Evolutionary conservation across 2,888 invertebrate species (phyloP).

Genomic region (Eupithecia dodoneata): DNA sequence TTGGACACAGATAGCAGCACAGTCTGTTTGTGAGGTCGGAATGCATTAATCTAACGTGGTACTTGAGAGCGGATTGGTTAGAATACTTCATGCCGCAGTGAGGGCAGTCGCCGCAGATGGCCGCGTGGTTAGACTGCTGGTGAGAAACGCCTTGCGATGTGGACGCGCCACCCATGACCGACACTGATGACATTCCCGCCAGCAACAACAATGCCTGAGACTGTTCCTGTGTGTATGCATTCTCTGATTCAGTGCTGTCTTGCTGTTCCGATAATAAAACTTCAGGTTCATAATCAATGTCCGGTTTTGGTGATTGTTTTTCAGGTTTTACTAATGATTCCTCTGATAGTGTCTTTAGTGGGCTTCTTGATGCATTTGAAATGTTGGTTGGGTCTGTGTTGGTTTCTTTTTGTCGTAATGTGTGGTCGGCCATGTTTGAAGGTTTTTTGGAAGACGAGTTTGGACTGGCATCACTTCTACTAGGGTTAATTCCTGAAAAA

Average conservation of each 20-base stretch:
- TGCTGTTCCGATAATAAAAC: slow-evolving; percentile 77
- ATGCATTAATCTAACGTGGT: slow-evolving; percentile 87
- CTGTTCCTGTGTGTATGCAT: slow-evolving; percentile 67
- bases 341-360: slow-evolving; percentile 62
- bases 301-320: slow-evolving; percentile 76
- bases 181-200: slow-evolving; percentile 73
- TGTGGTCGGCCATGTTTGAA: slow-evolving; percentile 64
- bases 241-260: slow-evolving; percentile 70
- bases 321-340: slow-evolving; percentile 74
- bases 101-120: slow-evolving; percentile 86
- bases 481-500: slow-evolving; percentile 76
- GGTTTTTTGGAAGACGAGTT: slow-evolving; percentile 70
- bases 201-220: slow-evolving; percentile 71
- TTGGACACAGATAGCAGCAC: slow-evolving; percentile 88
- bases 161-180: slow-evolving; percentile 65
- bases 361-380: slow-evolving; percentile 68
- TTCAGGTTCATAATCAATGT: slow-evolving; percentile 79
- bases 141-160: slow-evolving; percentile 73
- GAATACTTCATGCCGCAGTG: slow-evolving; percentile 88
- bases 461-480: slow-evolving; percentile 71
- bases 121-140: slow-evolving; percentile 79
- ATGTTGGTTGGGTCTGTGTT: slow-evolving; percentile 61
- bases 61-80: slow-evolving; percentile 88
- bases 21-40: slow-evolving; percentile 87
- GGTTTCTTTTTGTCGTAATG: slow-evolving; percentile 65